Evolutionary conservation across 2,797 vertebrate species (phyloP).

Genomic region (Hylomyscus alleni): DNA sequence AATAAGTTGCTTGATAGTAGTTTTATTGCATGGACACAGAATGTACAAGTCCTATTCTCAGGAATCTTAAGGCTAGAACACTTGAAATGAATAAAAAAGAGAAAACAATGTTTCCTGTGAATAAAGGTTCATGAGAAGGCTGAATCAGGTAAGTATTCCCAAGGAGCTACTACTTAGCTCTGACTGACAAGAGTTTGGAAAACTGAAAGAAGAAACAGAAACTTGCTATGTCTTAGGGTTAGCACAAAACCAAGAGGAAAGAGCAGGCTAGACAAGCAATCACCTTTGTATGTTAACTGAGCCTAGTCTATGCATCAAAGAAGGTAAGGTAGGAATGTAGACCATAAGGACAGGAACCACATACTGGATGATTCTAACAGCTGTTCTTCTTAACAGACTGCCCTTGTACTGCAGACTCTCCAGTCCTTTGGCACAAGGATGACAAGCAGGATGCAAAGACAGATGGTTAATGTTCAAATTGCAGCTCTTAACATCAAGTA

Average conservation of each 20-base stretch:
- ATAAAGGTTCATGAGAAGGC: background rate
- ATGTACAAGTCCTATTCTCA: background rate
- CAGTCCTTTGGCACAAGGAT: background rate
- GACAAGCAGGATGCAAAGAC: background rate
- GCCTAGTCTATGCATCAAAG: background rate
- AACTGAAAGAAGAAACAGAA: background rate
- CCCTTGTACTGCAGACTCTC: accelerated
- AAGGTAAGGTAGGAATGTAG: background rate
- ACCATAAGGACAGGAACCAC: background rate
- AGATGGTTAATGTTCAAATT: background rate
- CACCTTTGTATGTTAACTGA: background rate
- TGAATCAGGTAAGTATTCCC: background rate
- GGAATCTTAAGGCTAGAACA: background rate
- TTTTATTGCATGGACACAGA: background rate
- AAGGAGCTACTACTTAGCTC: background rate
- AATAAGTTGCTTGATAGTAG: background rate
- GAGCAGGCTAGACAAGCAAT: background rate
- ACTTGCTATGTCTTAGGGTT: background rate
- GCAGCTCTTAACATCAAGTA: background rate
- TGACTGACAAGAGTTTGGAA: background rate
- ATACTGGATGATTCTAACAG: background rate
- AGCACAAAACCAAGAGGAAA: background rate
- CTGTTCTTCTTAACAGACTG: background rate
- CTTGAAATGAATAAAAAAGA: background rate
- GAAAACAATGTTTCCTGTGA: background rate